Base-by-base conservation (phyloP, 2,113 vertebrate species). In the Lepus timidus region DNA sequence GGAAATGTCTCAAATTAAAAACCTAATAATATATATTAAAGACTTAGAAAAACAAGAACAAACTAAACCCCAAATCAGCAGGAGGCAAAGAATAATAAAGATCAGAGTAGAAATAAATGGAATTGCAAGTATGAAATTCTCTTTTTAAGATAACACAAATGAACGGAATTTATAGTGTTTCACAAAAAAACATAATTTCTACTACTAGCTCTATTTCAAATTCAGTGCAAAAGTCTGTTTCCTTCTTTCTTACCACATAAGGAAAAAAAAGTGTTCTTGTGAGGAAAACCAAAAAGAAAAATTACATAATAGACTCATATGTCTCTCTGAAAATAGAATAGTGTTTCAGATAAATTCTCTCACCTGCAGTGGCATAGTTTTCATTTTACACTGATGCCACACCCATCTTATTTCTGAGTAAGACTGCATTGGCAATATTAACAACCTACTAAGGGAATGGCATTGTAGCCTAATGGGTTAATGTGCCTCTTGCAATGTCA, bases 111-210 rank as follows among this genome's bases (percentile, higher is more conserved):
- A 44, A 44, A 44, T 7, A 44, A 44, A 44, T 44, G 44, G 44
- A 44, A 44, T 44, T 44, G 44, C 44, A 44, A 44, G 44, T 97
- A 88, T 85, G 96, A 96, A 97, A 97, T 97, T 98, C 61, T 73
- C 94, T 95, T 97, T 92, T 97, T 96, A 79, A 94, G 96, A 97
- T 98, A 97, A 95, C 95, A 96, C 88, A 94, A 81, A 94, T 88
- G 87, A 96, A 97, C 96, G 67, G 93, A 94, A 97, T 97, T 96
- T 95, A 97, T 94, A 93, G 85, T 88, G 64, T 94, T 98, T 97
- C 96, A 98, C 92, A 94, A 36, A 96, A 96, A 97, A 95, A 91
- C 84, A 90, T 94, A 85, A 88, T 97, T 95, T 95, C 92, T 96
- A 85, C 61, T 96, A 96, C 93, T 96, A 91, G 86, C 85, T 96